Conservation (phyloP, 2,113 vertebrate species). For the Bambusicola thoracicus region DNA sequence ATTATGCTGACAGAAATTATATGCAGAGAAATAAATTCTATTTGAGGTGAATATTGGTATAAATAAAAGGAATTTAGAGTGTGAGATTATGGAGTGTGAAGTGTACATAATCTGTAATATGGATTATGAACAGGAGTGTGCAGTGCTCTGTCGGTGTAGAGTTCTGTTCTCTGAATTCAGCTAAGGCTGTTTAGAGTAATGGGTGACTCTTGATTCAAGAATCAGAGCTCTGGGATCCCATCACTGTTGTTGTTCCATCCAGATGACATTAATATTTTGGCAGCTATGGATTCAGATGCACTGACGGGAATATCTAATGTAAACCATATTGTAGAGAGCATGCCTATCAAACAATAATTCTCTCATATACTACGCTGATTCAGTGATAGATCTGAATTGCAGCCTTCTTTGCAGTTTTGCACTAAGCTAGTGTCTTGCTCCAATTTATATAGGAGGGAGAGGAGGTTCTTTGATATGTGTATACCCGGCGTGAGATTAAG, state of each 20-base stretch:
- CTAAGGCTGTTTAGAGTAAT: neutral
- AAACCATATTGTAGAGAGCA: neutral
- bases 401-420: neutral
- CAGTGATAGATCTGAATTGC: neutral
- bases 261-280: neutral
- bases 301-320: neutral
- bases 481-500: too few species aligned
- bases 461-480: too few species aligned
- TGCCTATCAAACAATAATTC: neutral
- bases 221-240: neutral
- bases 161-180: neutral
- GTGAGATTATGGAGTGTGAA: neutral
- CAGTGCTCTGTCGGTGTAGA: neutral
- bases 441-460: too few species aligned
- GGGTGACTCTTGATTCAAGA: neutral
- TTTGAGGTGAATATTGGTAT: neutral
- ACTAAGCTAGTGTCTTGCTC: too few species aligned
- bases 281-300: neutral
- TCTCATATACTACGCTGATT: neutral
- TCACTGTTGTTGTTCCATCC: neutral
- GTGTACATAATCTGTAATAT: too few species aligned
- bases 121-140: neutral
- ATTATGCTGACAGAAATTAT: neutral
- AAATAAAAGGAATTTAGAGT: neutral
- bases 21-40: neutral